A percentile compares a stretch with the other conserved stretches of the same genome.
phyloP scores from a whole-genome alignment of 2,797 vertebrate genomes.

The Tinamus major region DNA sequence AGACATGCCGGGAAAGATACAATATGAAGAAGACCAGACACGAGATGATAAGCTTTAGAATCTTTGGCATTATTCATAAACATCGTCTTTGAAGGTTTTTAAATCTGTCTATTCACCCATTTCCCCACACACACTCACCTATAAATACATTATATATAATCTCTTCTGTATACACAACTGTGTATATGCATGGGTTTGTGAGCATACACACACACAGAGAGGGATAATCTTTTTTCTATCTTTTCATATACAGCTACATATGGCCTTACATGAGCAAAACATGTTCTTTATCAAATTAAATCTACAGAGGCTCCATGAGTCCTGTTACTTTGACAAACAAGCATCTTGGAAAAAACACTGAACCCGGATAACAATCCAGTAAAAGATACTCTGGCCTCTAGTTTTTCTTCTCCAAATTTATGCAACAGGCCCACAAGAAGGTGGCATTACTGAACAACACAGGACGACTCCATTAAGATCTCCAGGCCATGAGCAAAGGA shows the following conservation, averaged over 20 bases:
- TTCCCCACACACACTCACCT: neutral
- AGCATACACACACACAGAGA: conserved; percentile 38
- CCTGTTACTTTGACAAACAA: conserved; percentile 9
- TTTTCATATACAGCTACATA: conserved; percentile 48
- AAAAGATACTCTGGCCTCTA: neutral
- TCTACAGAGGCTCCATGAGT: neutral
- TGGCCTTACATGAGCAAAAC: conserved; percentile 48
- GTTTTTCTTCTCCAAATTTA: neutral
- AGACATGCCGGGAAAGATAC: conserved; percentile 71
- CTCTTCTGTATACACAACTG: conserved; percentile 24
- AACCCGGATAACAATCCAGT: neutral
- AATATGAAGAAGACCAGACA: conserved; percentile 78
- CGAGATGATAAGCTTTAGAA: conserved; percentile 75
- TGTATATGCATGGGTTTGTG: neutral
- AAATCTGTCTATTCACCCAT: conserved; percentile 50
- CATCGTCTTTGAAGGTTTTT: conserved; percentile 75
- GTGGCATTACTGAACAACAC: neutral
- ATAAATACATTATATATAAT: conserved; percentile 57
- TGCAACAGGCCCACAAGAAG: neutral
- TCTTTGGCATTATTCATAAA: conserved; percentile 81
- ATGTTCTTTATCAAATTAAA: conserved; percentile 58
- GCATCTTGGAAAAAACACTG: neutral
- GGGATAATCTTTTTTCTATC: conserved; percentile 35
- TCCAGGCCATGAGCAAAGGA: neutral
- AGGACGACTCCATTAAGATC: neutral